Evolutionary conservation across 2,888 invertebrate species (phyloP).

Genomic region (Girardia tigrina): DNA sequence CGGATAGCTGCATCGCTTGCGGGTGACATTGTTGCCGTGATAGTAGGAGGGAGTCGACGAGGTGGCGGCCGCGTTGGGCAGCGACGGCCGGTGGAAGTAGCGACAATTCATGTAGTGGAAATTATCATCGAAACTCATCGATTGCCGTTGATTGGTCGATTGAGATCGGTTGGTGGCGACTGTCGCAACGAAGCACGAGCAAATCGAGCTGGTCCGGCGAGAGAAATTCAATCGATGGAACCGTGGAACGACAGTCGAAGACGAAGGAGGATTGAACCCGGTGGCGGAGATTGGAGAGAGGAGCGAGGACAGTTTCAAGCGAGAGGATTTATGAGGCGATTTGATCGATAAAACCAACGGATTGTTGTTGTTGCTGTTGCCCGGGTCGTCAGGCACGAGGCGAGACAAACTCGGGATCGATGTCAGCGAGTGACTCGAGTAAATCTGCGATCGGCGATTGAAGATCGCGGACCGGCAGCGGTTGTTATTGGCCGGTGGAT

Average conservation of each 20-base stretch:
- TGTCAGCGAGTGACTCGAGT: not conserved
- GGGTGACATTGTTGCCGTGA: too few relatives aligned
- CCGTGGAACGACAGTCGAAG: not conserved
- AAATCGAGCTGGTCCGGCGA: not conserved
- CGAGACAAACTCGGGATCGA: not conserved
- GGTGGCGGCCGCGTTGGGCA: not conserved
- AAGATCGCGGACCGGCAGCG: not conserved
- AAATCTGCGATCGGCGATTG: not conserved
- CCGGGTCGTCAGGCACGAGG: not conserved
- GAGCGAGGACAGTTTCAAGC: not conserved
- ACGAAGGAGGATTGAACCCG: not conserved
- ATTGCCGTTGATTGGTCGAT: not conserved
- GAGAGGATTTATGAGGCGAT: not conserved
- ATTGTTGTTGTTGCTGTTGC: not conserved
- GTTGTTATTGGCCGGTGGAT: too few relatives aligned
- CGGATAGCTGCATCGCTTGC: not conserved
- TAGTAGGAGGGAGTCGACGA: not conserved
- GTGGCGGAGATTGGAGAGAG: not conserved
- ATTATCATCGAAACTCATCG: not conserved
- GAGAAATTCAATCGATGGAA: not conserved
- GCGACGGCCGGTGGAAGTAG: not conserved
- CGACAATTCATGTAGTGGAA: not conserved
- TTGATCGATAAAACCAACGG: not conserved
- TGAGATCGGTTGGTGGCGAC: too few relatives aligned
- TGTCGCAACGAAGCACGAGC: not conserved